Base-by-base conservation (phyloP, 1,140 invertebrate genomes). In the Chrysopa pallens region DNA sequence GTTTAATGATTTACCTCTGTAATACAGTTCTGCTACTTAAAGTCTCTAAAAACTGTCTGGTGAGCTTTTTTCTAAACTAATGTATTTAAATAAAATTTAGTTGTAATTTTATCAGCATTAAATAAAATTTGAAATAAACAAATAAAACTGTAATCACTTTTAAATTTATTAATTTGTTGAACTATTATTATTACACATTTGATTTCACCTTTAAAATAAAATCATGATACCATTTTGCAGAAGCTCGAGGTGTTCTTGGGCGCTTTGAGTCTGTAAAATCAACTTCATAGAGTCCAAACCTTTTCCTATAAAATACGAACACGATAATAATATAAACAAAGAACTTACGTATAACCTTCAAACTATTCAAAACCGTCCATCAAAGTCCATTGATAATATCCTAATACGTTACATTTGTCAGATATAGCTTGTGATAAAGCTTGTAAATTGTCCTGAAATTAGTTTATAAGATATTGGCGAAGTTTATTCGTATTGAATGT, bases 291-390 rank as follows among this genome's bases (percentile, higher is more conserved):
- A 88, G 51, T 1, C 84, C 85, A 57, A 84, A 88, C 47, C 69
- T 73, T 48, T 74, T 62, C 4, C 73, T 74, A 61, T 45, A 67
- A 68, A 57, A 50, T 44, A 58, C 51, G 44, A 38, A 31, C 17
- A 12, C 9, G 28, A 36, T 29, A n/a, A 42, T 11, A 39, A 28
- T 14, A 46, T 17, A 43, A 38, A n/a, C 29, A 42, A 38, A 44
- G 47, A 38, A 61, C 64, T 64, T 56, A 72, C 68, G 66, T 67
- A 52, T 72, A 76, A 45, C 73, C 74, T 44, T 66, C 69, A 43
- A 69, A 63, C 78, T 79, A 83, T 63, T 84, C 80, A 50, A 80
- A 82, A 54, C 81, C 83, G 51, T 86, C 82, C 69, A 84, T 72
- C 15, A 85, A 56, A 17, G 75, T 78, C 81, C 80, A 85, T 8